phyloP scores from a whole-genome alignment of 2,797 vertebrate species.

The Schizopygopsis pylzovi region DNA sequence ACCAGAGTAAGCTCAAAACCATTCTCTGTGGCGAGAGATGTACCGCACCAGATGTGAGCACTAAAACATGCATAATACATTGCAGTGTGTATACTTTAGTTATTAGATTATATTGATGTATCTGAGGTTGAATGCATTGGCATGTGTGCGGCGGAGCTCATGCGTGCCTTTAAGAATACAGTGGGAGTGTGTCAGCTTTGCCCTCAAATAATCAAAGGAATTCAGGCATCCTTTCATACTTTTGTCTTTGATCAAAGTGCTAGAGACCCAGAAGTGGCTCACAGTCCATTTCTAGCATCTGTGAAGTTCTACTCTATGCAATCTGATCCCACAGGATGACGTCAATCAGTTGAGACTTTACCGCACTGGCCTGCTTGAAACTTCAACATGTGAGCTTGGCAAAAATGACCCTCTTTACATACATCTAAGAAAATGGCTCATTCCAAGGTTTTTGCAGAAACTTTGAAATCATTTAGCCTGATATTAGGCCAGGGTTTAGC shows the following conservation, averaged over 20 bases:
- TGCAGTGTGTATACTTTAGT: not conserved
- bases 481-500: not conserved
- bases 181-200: not conserved
- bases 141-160: not conserved
- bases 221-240: constrained; percentile 36
- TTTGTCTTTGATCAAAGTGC: constrained; percentile 48
- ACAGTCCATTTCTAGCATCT: constrained; percentile 26
- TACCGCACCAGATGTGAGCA: constrained; percentile 13
- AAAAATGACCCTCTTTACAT: not conserved
- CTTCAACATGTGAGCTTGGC: constrained; percentile 42
- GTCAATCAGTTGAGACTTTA: not conserved
- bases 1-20: not conserved
- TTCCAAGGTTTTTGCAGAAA: not conserved
- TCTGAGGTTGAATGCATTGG: constrained; percentile 7
- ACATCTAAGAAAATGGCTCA: not conserved
- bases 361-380: constrained; percentile 20
- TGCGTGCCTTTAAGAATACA: not conserved
- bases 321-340: constrained; percentile 3
- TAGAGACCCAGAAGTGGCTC: constrained; percentile 8
- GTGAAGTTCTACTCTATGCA: constrained; percentile 1
- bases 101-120: not conserved
- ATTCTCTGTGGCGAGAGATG: not conserved
- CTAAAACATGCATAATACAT: constrained; percentile 16
- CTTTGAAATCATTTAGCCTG: not conserved
- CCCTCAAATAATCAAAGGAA: constrained; percentile 46